These are phyloP conservation scores for Sparus aurata DNA, from an alignment of 2,797 vertebrate genomes.

Conservation along the genomic window DNA sequence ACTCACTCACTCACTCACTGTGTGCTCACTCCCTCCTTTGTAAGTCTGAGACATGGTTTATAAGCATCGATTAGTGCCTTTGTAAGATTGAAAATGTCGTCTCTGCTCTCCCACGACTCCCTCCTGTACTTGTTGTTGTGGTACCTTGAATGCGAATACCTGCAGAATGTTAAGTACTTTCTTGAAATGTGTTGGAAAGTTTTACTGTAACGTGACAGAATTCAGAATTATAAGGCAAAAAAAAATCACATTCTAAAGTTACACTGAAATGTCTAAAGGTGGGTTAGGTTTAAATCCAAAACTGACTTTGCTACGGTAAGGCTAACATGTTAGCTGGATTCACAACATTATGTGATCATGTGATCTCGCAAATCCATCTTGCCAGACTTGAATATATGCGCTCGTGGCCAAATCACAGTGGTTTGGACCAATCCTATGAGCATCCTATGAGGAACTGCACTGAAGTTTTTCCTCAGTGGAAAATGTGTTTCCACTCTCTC, in stretches of 20 bases:
- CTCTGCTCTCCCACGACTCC: constrained; percentile 2
- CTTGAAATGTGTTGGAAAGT: constrained; percentile 1
- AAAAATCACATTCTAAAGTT: background rate
- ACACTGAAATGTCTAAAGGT: background rate
- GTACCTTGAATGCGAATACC: background rate
- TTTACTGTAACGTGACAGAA: background rate
- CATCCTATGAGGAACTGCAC: no score
- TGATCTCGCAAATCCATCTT: no score
- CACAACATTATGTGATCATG: no score
- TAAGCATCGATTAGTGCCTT: constrained; percentile 53
- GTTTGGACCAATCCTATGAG: no score
- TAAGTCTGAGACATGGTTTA: constrained; percentile 42
- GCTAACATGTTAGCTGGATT: no score
- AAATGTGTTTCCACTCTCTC: no score
- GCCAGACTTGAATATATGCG: no score
- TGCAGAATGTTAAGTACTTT: background rate
- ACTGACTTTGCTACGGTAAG: background rate
- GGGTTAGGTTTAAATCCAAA: background rate
- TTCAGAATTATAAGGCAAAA: background rate
- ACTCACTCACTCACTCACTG: constrained; percentile 19
- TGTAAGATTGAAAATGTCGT: constrained; percentile 14
- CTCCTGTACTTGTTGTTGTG: background rate
- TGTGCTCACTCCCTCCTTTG: constrained; percentile 35
- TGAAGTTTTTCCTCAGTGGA: no score
- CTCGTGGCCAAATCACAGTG: no score